Conservation (phyloP, 2,888 invertebrate species). For the Epistrophella euchroma region DNA sequence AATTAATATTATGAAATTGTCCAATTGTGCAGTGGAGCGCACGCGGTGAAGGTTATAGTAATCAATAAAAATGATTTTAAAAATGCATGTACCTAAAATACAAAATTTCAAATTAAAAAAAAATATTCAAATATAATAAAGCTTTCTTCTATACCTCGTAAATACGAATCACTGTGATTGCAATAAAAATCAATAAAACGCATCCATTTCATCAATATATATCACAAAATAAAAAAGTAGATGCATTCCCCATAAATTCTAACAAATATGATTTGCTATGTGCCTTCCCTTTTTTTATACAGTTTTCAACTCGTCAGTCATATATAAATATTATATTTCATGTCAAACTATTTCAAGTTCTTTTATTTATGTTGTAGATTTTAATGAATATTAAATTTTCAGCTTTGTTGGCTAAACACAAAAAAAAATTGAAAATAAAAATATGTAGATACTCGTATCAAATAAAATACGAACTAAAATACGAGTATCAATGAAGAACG, state of each 20-base stretch:
- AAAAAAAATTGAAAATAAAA: not conserved
- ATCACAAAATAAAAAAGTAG: no score
- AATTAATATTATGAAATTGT: no score
- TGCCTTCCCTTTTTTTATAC: not conserved
- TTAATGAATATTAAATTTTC: constrained; percentile 36
- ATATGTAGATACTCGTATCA: no score
- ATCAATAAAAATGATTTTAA: no score
- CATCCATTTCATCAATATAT: not conserved
- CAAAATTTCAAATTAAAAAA: no score
- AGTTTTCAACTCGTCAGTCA: not conserved
- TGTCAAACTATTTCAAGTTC: constrained; percentile 11
- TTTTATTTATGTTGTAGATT: constrained; percentile 6
- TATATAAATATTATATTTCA: not conserved
- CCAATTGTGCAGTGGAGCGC: no score
- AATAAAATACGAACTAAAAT: not conserved
- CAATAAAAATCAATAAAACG: constrained; percentile 11
- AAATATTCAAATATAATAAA: no score
- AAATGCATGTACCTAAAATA: no score
- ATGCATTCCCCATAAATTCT: no score
- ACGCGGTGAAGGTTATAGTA: no score
- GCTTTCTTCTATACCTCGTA: no score
- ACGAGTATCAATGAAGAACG: constrained; percentile 7
- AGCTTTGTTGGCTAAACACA: constrained; percentile 1
- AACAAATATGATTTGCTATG: constrained; percentile 5
- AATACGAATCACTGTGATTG: no score